These are phyloP conservation scores for Aphelocoma coerulescens DNA, from an alignment of 2,113 vertebrate species.

Conservation along the genomic window DNA sequence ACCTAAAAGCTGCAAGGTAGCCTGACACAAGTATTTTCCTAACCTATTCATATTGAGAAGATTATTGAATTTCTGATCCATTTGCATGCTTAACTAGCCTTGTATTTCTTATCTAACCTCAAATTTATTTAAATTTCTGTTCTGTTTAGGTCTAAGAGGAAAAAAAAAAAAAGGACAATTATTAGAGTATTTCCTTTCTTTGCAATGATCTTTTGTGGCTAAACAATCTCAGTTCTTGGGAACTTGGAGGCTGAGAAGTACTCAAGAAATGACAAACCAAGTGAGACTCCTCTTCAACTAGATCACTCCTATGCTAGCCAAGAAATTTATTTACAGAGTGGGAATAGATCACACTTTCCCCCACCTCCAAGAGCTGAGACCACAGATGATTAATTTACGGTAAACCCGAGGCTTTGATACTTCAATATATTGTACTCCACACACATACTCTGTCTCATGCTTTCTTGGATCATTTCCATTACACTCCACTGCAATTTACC, in stretches of 20 bases:
- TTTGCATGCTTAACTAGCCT: not conserved
- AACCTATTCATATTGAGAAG: not conserved
- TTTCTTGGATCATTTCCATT: not conserved
- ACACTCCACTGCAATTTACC: not conserved
- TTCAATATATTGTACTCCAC: not conserved
- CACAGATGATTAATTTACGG: not conserved
- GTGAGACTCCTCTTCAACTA: not conserved
- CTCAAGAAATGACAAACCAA: not conserved
- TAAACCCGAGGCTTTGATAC: not conserved
- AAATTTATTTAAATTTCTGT: not conserved
- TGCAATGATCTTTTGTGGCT: not conserved
- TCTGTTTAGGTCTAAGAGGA: not conserved
- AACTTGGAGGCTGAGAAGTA: not conserved
- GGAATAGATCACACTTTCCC: not conserved
- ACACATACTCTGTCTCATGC: not conserved
- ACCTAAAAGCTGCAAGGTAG: not conserved
- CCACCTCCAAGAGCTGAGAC: not conserved
- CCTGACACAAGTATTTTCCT: not conserved
- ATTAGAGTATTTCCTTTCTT: not conserved
- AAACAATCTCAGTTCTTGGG: not conserved
- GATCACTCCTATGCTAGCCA: not conserved
- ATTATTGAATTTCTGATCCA: not conserved
- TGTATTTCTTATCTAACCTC: not conserved
- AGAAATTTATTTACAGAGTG: not conserved
- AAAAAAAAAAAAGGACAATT: too few relatives aligned